Evolutionary conservation across 1,140 invertebrate species (phyloP).

Genomic region (Eriosoma lanigerum): DNA sequence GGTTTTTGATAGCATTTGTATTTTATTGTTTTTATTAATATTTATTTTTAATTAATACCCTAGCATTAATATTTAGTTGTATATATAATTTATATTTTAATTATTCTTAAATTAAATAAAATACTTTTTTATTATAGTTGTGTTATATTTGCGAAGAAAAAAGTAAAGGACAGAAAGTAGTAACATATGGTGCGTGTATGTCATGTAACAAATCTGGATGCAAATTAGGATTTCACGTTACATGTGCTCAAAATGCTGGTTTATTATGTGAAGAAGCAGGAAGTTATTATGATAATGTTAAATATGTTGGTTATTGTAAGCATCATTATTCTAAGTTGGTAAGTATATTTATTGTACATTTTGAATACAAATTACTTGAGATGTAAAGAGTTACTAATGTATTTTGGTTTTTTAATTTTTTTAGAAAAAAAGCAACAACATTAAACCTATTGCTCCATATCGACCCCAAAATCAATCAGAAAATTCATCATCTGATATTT

Average conservation of each 20-base stretch:
- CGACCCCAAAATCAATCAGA: conserved; percentile 36
- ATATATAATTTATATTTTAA: too few relatives aligned
- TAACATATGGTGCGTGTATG: conserved; percentile 88
- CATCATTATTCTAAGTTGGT: conserved; percentile 88
- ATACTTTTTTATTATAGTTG: conserved; percentile 53
- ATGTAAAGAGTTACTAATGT: background rate
- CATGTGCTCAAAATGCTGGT: conserved; percentile 91
- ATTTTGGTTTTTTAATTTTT: background rate
- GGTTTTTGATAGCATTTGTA: background rate
- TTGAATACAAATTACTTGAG: background rate
- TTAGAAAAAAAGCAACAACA: conserved; percentile 42
- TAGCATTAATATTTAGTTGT: too few relatives aligned
- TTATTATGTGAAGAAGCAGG: conserved; percentile 94
- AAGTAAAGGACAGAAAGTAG: conserved; percentile 74
- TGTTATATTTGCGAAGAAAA: conserved; percentile 96
- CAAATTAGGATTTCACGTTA: conserved; percentile 95
- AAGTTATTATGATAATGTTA: conserved; percentile 94
- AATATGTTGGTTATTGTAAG: conserved; percentile 95
- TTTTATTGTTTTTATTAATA: background rate
- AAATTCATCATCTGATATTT: conserved; percentile 19
- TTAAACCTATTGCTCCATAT: conserved; percentile 42
- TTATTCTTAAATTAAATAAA: too few relatives aligned
- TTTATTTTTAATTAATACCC: background rate
- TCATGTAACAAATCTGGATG: conserved; percentile 94
- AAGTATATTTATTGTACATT: background rate